Evolutionary conservation across 2,797 vertebrate genomes (phyloP), one percentile per base, ranked within the genome.

Genomic region (Brachyalestes nurse): DNA sequence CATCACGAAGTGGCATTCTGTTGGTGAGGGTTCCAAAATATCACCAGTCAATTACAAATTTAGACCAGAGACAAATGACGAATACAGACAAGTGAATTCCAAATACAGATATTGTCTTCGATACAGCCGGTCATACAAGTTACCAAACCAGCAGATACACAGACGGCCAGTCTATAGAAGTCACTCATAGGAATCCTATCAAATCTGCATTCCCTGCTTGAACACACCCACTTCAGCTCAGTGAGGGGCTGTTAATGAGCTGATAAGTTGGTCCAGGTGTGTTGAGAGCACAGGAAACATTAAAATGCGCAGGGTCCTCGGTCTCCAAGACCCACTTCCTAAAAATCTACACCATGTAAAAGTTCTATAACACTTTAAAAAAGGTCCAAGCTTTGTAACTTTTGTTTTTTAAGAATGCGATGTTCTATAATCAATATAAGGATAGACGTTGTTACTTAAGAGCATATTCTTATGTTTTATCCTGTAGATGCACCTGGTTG

Each of bases 401-500:
- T 12, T 12, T 51, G 13, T 51, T 13, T 28, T 49, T 12, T 49
- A 49, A 49, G 9, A 10, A 49, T 8, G 47, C 16, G 4, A 16
- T 51, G 13, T 51, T 1, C 47, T 57, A 80, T 71, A n/a, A 55
- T 69, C 72, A 58, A 69, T 73, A 42, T 51, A 19, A 47, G 17
- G 17, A 40, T 28, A 85, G 16, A 81, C 21, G 42, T 74, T 34
- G 25, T 79, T 14, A 79, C 19, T 73, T 55, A 1, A 3, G 17
- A 28, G 0, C 73, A 0, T 82, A 23, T 23, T 9, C 66, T 79
- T 80, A 14, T 87, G 19, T 88, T 84, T 83, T 82, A 71, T 61
- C 1, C 86, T 76, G 0, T 82, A 98, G 97, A 98, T 92, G 93
- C 95, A 90, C 93, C 97, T 81, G 95, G 96, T 77, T 98, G 96